Percentiles rank a stretch among this genome's conserved stretches.
Evolutionary conservation across 2,888 invertebrate genomes (phyloP).

Genomic region (Euspilapteryx auroguttella): DNA sequence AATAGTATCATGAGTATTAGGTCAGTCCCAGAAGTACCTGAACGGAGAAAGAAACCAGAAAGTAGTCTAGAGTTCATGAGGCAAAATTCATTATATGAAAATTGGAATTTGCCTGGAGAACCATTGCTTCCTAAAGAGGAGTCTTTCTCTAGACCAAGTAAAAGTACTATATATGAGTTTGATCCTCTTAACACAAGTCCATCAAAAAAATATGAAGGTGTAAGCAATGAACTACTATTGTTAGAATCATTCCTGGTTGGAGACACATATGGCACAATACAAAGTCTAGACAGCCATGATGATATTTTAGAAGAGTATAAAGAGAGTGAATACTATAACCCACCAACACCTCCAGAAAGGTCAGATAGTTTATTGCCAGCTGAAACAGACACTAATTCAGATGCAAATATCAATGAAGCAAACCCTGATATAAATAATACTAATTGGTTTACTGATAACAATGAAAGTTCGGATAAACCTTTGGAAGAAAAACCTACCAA

Average conservation of each 20-base stretch:
- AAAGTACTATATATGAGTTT: conserved; percentile 73
- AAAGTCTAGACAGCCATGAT: conserved; percentile 37
- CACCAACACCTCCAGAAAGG: conserved; percentile 66
- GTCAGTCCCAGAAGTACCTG: conserved; percentile 32
- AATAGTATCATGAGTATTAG: conserved; percentile 27
- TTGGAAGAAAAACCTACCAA: conserved; percentile 18
- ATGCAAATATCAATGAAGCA: too few relatives aligned
- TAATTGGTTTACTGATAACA: conserved; percentile 43
- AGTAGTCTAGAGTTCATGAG: conserved; percentile 23
- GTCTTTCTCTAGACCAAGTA: conserved; percentile 24
- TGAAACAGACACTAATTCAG: too few relatives aligned
- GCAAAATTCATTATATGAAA: conserved; percentile 41
- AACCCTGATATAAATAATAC: conserved; percentile 42
- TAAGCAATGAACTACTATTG: conserved; percentile 65
- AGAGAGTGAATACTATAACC: conserved; percentile 48
- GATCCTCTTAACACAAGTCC: conserved; percentile 59
- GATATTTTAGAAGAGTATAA: conserved; percentile 25
- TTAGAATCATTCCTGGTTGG: conserved; percentile 69
- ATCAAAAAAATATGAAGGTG: conserved; percentile 25
- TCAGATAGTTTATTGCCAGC: conserved; percentile 66
- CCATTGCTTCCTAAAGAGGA: conserved; percentile 10
- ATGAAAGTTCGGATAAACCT: conserved; percentile 11
- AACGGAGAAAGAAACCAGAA: conserved; percentile 24
- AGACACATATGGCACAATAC: conserved; percentile 68
- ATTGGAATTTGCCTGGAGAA: conserved; percentile 28